phyloP scores from a whole-genome alignment of 1,140 invertebrate species.

The Bombus confusus region DNA sequence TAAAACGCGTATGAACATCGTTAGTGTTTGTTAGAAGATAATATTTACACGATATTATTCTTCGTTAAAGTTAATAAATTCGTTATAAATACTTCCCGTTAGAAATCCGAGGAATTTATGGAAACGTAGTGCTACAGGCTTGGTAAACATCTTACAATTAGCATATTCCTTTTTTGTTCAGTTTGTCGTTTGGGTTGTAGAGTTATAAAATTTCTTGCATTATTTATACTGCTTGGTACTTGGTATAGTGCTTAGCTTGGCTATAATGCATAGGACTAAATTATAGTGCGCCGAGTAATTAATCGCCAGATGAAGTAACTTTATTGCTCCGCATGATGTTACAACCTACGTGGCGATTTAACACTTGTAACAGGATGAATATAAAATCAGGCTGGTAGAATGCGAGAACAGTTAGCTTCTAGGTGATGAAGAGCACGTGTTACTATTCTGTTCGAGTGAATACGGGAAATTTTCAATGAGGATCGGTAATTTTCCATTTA shows the following conservation, averaged over 20 bases:
- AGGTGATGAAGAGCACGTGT: neutral
- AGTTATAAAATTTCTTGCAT: neutral
- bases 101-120: neutral
- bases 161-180: neutral
- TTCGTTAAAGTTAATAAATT: neutral
- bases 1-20: neutral
- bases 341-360: neutral
- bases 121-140: neutral
- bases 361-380: conserved; percentile 5
- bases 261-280: neutral
- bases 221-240: neutral
- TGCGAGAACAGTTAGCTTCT: neutral
- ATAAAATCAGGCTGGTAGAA: conserved; percentile 1
- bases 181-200: neutral
- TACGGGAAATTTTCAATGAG: neutral
- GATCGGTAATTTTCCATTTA: neutral
- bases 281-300: neutral
- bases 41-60: neutral
- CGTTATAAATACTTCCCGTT: neutral
- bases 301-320: neutral
- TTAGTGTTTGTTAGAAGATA: neutral
- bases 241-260: neutral
- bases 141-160: neutral
- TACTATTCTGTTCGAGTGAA: neutral
- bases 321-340: conserved; percentile 2